Evolutionary conservation across 2,113 vertebrate species (phyloP).

Genomic region (Cephalopholis sonnerati): DNA sequence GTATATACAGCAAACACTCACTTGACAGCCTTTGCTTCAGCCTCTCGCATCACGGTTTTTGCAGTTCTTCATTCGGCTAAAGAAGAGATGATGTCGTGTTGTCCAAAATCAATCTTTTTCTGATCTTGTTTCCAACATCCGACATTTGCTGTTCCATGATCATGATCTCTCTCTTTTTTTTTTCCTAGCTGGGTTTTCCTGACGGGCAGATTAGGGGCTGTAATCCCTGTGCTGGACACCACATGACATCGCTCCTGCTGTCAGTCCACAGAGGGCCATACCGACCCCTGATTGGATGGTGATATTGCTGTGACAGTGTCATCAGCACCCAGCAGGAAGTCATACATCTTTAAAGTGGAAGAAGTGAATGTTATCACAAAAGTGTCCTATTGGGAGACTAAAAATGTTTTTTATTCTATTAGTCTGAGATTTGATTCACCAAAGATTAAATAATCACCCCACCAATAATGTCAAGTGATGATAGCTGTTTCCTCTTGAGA

Average conservation of each 20-base stretch:
- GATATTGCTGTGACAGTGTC: slow-evolving; percentile 1
- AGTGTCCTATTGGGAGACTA: too few species aligned
- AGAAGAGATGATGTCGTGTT: neutral
- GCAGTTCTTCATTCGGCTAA: neutral
- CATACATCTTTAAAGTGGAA: neutral
- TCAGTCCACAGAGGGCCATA: slow-evolving; percentile 33
- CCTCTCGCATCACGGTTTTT: neutral
- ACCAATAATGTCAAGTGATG: neutral
- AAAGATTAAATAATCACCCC: neutral
- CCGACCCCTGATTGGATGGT: slow-evolving; percentile 4
- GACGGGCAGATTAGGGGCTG: slow-evolving; percentile 73
- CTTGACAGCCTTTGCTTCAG: neutral
- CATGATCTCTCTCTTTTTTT: slow-evolving; percentile 29
- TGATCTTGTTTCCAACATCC: slow-evolving; percentile 39
- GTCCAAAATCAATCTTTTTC: slow-evolving; percentile 27
- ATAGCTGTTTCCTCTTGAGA: neutral
- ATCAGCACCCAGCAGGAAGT: slow-evolving; percentile 31
- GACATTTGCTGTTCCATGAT: slow-evolving; percentile 30
- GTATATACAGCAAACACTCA: slow-evolving; percentile 24
- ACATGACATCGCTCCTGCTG: slow-evolving; percentile 62
- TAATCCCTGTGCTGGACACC: slow-evolving; percentile 70
- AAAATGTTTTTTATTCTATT: neutral
- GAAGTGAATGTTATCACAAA: neutral
- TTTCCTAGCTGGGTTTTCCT: slow-evolving; percentile 53
- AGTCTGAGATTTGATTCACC: neutral